These are phyloP conservation scores for Acleris laterana DNA, from an alignment of 2,888 invertebrate genomes.

Conservation along the genomic window DNA sequence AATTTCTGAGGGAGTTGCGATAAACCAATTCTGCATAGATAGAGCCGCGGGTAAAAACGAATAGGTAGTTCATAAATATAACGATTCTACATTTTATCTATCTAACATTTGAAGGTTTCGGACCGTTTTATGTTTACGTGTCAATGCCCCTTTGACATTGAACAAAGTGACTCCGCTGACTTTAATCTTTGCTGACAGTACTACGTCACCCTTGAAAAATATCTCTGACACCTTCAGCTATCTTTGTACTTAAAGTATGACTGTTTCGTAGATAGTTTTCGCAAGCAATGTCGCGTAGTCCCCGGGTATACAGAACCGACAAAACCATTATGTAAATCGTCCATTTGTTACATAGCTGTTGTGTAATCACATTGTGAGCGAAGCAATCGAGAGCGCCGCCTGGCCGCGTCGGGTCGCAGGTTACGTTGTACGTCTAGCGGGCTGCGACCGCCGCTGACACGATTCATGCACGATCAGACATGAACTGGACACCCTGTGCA, in stretches of 20 bases:
- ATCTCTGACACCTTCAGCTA: slow-evolving; percentile 22
- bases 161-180: slow-evolving; percentile 18
- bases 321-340: slow-evolving; percentile 78
- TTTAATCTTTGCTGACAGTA: slow-evolving; percentile 13
- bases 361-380: slow-evolving; percentile 70
- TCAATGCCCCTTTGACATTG: slow-evolving; percentile 35
- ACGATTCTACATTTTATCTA: too few species aligned
- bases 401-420: slow-evolving; percentile 66
- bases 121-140: slow-evolving; percentile 19
- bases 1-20: too few species aligned
- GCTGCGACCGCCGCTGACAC: slow-evolving; percentile 3
- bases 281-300: slow-evolving; percentile 51
- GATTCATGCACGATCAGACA: too few species aligned
- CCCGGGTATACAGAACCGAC: slow-evolving; percentile 66
- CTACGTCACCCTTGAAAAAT: slow-evolving; percentile 28
- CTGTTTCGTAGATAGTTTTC: background rate
- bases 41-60: too few species aligned
- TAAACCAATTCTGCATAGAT: too few species aligned
- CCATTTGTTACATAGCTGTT: slow-evolving; percentile 74
- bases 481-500: too few species aligned
- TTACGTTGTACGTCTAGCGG: slow-evolving; percentile 56
- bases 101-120: background rate
- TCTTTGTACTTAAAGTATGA: background rate
- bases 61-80: too few species aligned
- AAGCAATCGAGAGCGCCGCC: slow-evolving; percentile 61